phyloP scores from a whole-genome alignment of 2,888 invertebrate genomes.

The Chrysolina americana region DNA sequence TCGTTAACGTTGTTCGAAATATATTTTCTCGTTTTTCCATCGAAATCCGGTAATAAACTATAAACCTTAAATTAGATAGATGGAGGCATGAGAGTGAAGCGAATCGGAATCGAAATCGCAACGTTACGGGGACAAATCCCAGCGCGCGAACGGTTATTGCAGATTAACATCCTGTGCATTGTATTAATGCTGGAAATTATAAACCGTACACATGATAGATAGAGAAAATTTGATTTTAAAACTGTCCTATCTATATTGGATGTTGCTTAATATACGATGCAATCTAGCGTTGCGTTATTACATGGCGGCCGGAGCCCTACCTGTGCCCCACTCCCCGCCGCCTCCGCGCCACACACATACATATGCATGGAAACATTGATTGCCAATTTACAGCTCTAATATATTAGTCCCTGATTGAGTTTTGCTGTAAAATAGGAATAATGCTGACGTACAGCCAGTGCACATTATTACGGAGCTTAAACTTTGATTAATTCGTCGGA shows the following conservation, averaged over 20 bases:
- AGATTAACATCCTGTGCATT: constrained; percentile 70
- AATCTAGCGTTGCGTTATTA: constrained; percentile 69
- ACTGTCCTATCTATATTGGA: constrained; percentile 70
- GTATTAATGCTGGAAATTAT: constrained; percentile 70
- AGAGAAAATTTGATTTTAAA: constrained; percentile 71
- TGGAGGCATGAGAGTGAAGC: constrained; percentile 49
- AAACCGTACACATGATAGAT: constrained; percentile 69
- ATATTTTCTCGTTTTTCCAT: constrained; percentile 46
- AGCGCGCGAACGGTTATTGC: constrained; percentile 69
- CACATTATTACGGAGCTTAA: constrained; percentile 71
- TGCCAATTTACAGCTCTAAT: constrained; percentile 72
- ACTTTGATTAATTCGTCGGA: constrained; percentile 70
- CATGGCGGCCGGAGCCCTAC: constrained; percentile 59
- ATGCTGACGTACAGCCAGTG: constrained; percentile 69
- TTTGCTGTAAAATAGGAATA: constrained; percentile 72
- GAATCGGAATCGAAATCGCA: constrained; percentile 59
- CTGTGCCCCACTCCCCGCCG: constrained; percentile 50
- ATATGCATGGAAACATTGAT: constrained; percentile 72
- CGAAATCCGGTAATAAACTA: constrained; percentile 54
- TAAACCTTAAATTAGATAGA: constrained; percentile 65
- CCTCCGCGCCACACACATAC: constrained; percentile 62
- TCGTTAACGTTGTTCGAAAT: constrained; percentile 39
- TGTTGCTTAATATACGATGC: constrained; percentile 71
- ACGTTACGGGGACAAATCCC: constrained; percentile 64
- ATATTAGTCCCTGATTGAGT: constrained; percentile 72